Evolutionary conservation across 2,113 vertebrate genomes (phyloP), one percentile per base, ranked within the genome.

Genomic region (Peromyscus maniculatus): DNA sequence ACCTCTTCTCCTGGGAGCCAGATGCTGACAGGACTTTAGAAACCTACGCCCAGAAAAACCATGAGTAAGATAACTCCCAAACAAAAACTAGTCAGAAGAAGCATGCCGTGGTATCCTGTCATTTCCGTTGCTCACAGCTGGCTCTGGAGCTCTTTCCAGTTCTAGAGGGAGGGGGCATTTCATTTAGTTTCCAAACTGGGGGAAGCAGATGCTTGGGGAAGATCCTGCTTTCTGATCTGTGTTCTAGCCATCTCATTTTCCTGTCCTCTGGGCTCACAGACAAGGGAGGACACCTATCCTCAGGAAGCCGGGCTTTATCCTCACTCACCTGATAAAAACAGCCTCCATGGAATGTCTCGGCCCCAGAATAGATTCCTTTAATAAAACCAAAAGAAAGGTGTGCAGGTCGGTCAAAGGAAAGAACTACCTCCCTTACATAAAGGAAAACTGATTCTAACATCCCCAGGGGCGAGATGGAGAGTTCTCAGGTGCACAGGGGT

Each of bases 151-250:
- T 87, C 69, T 79, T 92, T 64, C 52, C 5, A 33, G 57, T 88
- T 93, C 33, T n/a, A 89, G 33, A 62, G 39, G 5, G 17, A 72
- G 72, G 16, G 93, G 71, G 46, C 7, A 0, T 95, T 98, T 97
- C 57, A 90, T 74, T 97, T 86, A 11, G n/a, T 91, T 96, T 97
- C 86, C 91, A 92, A 96, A 94, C 39, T 67, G 13, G 21, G n/a
- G 75, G 0, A 75, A 92, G 93, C n/a, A 62, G 64, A 64, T 95
- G 59, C 84, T 89, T n/a, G 74, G 21, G 97, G 77, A 80, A 96
- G 33, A 22, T 33, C 31, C 62, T 67, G 62, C 86, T 92, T 95
- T 72, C 28, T 87, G 49, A 28, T 77, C 43, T 33, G 6, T 91
- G 31, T 88, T 43, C 90, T n/a, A 95, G 92, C 79, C 83, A 55